Base-by-base conservation (phyloP, 2,797 vertebrate genomes). In the Sardinella longiceps region DNA sequence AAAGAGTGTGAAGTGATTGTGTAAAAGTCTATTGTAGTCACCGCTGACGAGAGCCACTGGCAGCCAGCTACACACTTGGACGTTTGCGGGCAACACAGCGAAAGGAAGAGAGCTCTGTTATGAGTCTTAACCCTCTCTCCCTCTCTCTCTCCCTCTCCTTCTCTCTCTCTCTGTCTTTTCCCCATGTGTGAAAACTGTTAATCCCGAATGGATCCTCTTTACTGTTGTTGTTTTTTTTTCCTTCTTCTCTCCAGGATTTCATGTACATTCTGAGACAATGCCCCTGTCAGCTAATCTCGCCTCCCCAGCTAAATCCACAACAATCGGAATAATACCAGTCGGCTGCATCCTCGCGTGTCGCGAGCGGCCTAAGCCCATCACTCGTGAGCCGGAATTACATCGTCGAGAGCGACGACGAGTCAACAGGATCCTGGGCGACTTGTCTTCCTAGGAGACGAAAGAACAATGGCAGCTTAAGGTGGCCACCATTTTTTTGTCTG, bases 201-300 rank as follows among this genome's bases (percentile, higher is more conserved):
- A 96, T 95, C 95, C 95, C 82, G 93, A 94, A 94, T 95, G 94
- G 94, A 94, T 95, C 95, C 95, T 94, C 94, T 95, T 95, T 95
- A 94, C 92, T 93, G 92, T 93, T 53, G 51, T 53, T 53, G 91
- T 83, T 83, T 77, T 77, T 77, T 43, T 23, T 18, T 37, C 60
- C 80, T 77, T 43, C 70, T 77, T 86, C 80, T 87, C 94, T 89
- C 90, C 88, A 88, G 95, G 95, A 96, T 96, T 96, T 95, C 93
- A 95, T 95, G 94, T 95, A 95, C 94, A 95, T 95, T 94, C 91
- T 88, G 80, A 92, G 90, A 96, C 95, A 96, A 96, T 94, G 91
- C 91, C 91, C 66, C 33, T 86, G 91, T 92, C 92, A 91, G 94
- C 94, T 96, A 96, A 96, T 96, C 95, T 96, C 90, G 48, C 91